phyloP scores from a whole-genome alignment of 2,888 invertebrate species.

The Boloria selene region DNA sequence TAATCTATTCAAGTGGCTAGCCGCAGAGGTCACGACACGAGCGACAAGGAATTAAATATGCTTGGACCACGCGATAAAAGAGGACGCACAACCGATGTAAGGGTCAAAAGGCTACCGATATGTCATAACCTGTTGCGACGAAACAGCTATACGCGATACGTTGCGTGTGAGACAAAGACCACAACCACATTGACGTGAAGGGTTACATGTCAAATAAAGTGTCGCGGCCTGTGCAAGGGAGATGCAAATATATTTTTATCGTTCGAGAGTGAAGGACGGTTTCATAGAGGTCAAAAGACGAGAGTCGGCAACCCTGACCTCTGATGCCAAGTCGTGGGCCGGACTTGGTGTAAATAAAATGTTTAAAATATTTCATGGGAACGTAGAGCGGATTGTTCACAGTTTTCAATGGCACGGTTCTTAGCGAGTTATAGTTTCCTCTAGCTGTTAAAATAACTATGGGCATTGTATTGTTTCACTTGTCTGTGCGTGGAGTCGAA shows the following conservation, averaged over 20 bases:
- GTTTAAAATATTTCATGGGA: constrained; percentile 44
- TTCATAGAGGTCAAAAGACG: constrained; percentile 76
- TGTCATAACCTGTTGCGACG: constrained; percentile 79
- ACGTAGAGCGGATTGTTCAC: constrained; percentile 46
- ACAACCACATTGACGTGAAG: constrained; percentile 74
- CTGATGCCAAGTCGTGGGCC: constrained; percentile 66
- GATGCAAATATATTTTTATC: constrained; percentile 52
- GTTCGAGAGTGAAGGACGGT: constrained; percentile 55
- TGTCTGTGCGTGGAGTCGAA: constrained; percentile 37
- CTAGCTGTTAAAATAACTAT: constrained; percentile 53
- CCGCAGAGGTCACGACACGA: constrained; percentile 74
- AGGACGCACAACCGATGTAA: constrained; percentile 63
- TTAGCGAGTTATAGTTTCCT: constrained; percentile 51
- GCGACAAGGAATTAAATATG: constrained; percentile 62
- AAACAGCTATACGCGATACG: constrained; percentile 55
- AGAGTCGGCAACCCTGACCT: constrained; percentile 80
- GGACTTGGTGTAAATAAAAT: constrained; percentile 55
- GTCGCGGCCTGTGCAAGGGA: constrained; percentile 74
- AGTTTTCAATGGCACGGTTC: constrained; percentile 48
- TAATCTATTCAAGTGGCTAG: constrained; percentile 82
- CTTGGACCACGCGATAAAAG: constrained; percentile 56
- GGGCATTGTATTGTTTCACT: constrained; percentile 51
- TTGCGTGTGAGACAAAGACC: constrained; percentile 59
- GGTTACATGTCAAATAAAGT: constrained; percentile 80
- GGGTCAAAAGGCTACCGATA: constrained; percentile 80